Conservation (phyloP, 2,888 invertebrate genomes). For the Ennomos quercinarius region DNA sequence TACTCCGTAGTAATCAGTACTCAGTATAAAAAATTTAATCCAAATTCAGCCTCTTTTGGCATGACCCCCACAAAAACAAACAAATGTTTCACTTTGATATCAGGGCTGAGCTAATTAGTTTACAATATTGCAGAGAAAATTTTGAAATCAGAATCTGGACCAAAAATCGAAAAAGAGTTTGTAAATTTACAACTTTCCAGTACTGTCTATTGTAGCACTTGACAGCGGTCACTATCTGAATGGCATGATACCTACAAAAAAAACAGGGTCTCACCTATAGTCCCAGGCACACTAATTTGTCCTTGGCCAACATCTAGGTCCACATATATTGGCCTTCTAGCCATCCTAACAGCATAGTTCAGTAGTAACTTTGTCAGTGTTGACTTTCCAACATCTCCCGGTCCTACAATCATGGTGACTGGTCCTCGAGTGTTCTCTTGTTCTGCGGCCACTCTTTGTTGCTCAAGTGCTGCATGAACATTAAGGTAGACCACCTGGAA, state of each 20-base stretch:
- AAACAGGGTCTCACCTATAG: constrained; percentile 86
- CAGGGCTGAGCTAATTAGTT: too few species aligned
- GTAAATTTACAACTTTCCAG: not conserved
- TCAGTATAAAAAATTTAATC: too few species aligned
- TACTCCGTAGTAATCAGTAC: too few species aligned
- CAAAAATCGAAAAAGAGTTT: too few species aligned
- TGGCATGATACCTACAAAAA: constrained; percentile 13
- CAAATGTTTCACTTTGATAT: too few species aligned
- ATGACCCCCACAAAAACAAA: too few species aligned
- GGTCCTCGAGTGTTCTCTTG: constrained; percentile 91
- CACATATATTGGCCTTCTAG: constrained; percentile 94
- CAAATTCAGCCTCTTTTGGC: too few species aligned
- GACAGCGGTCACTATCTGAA: not conserved
- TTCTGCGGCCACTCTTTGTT: constrained; percentile 93
- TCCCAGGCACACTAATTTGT: constrained; percentile 95
- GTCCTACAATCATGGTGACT: constrained; percentile 96
- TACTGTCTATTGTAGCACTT: not conserved
- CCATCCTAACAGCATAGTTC: constrained; percentile 97
- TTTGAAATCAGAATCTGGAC: too few species aligned
- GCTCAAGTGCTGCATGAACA: constrained; percentile 97
- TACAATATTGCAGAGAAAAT: too few species aligned
- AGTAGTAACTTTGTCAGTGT: constrained; percentile 94
- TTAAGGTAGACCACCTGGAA: constrained; percentile 93
- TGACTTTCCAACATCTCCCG: constrained; percentile 98
- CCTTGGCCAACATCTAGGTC: constrained; percentile 99